A percentile compares a stretch with the other conserved stretches of the same genome.
phyloP scores from a whole-genome alignment of 1,140 invertebrate species.

The Diachasma alloeum region DNA sequence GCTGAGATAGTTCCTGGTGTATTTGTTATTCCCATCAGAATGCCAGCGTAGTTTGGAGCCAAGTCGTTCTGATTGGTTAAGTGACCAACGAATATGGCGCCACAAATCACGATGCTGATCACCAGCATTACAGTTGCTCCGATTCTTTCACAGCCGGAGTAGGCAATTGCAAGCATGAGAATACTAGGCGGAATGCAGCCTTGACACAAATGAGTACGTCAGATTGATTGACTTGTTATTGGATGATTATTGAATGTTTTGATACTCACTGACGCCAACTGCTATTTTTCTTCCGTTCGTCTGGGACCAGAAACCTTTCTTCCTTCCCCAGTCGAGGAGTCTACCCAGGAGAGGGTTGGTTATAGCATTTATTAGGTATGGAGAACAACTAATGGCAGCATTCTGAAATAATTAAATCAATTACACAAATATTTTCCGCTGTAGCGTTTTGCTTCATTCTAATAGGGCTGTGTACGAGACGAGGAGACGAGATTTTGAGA shows the following conservation, averaged over 20 bases:
- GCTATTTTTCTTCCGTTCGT: slow-evolving; percentile 74
- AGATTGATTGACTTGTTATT: not conserved
- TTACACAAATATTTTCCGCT: no score
- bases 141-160: slow-evolving; percentile 72
- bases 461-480: no score
- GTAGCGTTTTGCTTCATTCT: no score
- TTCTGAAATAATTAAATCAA: slow-evolving; percentile 63
- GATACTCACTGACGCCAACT: slow-evolving; percentile 70
- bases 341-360: slow-evolving; percentile 72
- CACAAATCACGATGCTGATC: slow-evolving; percentile 75
- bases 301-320: slow-evolving; percentile 69
- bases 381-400: slow-evolving; percentile 72
- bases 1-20: slow-evolving; percentile 87
- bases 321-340: slow-evolving; percentile 71
- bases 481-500: no score
- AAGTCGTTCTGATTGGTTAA: slow-evolving; percentile 91
- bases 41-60: slow-evolving; percentile 85
- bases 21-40: slow-evolving; percentile 87
- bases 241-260: not conserved
- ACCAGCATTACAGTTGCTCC: slow-evolving; percentile 77
- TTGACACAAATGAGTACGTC: slow-evolving; percentile 33
- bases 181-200: slow-evolving; percentile 72
- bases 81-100: slow-evolving; percentile 86
- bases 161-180: slow-evolving; percentile 74
- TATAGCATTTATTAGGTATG: slow-evolving; percentile 77